phyloP scores from a whole-genome alignment of 2,888 invertebrate species.

The Bembecia ichneumoniformis region DNA sequence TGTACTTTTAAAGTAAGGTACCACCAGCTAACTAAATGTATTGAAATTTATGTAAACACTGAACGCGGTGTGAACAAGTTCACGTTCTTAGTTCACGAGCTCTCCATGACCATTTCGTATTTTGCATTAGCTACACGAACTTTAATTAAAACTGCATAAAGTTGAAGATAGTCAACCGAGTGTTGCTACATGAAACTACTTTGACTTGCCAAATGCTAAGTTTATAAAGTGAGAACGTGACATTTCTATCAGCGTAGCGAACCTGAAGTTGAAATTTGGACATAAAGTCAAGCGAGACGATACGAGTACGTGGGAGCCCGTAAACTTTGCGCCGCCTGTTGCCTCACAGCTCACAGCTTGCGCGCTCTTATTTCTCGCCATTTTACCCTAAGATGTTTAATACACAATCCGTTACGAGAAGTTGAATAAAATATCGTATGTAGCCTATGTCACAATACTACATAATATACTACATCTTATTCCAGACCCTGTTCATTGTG shows the following conservation, averaged over 20 bases:
- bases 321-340: slow-evolving; percentile 6
- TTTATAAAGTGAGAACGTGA: slow-evolving; percentile 32
- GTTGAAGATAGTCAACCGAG: slow-evolving; percentile 12
- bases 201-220: slow-evolving; percentile 43
- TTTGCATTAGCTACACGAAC: slow-evolving; percentile 8
- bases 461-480: no score
- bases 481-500: no score
- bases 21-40: no score
- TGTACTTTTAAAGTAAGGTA: no score
- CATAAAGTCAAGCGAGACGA: slow-evolving; percentile 18
- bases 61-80: no score
- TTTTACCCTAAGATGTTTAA: no score
- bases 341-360: slow-evolving; percentile 2
- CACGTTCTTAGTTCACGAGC: no score
- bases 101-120: no score
- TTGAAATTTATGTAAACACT: no score
- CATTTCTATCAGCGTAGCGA: slow-evolving; percentile 27
- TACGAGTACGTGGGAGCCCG: neutral
- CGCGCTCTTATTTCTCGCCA: neutral
- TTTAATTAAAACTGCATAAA: slow-evolving; percentile 38
- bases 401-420: no score
- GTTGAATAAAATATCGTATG: no score
- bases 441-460: no score
- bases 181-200: slow-evolving; percentile 32
- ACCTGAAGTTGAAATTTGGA: slow-evolving; percentile 24